phyloP scores from a whole-genome alignment of 2,113 vertebrate genomes.

The Balaeniceps rex region DNA sequence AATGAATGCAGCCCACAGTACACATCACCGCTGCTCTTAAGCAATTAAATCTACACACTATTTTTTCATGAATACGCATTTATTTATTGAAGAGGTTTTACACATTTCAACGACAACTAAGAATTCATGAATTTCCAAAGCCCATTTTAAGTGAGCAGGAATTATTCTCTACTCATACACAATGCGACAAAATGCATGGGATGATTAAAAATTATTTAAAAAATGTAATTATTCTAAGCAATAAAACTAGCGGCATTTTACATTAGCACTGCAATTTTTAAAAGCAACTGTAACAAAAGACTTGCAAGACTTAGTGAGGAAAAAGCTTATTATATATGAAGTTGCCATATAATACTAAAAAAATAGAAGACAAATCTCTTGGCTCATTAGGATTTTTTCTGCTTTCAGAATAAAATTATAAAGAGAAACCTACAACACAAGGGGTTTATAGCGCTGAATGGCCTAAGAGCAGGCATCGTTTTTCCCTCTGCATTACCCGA shows the following conservation, averaged over 20 bases:
- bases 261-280: not conserved
- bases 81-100: not conserved
- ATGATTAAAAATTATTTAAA: not conserved
- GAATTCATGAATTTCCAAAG: not conserved
- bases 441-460: not conserved
- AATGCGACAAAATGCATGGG: not conserved
- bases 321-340: not conserved
- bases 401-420: not conserved
- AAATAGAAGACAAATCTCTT: not conserved
- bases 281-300: not conserved
- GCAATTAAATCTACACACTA: not conserved
- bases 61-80: not conserved
- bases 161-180: not conserved
- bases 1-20: not conserved
- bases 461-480: not conserved
- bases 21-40: not conserved
- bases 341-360: not conserved
- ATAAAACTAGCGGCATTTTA: not conserved
- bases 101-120: not conserved
- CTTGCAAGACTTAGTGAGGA: not conserved
- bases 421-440: not conserved
- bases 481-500: not conserved
- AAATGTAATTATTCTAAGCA: not conserved
- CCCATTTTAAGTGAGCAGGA: not conserved
- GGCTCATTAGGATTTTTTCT: not conserved